These are phyloP conservation scores for Reticulitermes speratus DNA, from an alignment of 1,140 invertebrate genomes.

Conservation along the genomic window DNA sequence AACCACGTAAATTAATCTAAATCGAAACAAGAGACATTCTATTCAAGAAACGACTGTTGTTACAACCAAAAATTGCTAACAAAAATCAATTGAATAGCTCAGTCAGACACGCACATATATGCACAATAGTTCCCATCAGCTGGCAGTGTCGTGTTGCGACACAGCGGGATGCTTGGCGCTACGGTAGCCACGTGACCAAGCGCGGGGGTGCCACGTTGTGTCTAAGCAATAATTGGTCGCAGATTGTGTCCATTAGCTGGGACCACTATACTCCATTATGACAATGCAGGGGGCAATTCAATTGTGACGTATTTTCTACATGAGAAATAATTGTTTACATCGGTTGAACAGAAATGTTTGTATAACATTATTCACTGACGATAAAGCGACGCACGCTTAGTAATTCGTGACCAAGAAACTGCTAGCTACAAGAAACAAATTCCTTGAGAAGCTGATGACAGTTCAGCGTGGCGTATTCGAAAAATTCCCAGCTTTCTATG, in stretches of 20 bases:
- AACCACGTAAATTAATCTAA: no score
- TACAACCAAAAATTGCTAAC: not conserved
- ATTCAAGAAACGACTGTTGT: not conserved
- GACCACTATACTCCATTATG: not conserved
- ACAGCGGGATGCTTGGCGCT: conserved; percentile 15
- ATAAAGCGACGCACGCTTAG: not conserved
- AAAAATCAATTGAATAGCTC: not conserved
- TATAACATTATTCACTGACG: not conserved
- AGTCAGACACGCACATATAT: not conserved
- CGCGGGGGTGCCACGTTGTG: not conserved
- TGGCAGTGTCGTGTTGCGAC: not conserved
- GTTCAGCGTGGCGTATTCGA: no score
- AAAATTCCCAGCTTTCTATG: no score
- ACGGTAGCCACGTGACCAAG: not conserved
- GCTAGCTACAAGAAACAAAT: no score
- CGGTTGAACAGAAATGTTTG: not conserved
- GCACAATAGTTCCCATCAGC: not conserved
- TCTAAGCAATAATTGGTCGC: conserved; percentile 7
- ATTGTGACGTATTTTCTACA: not conserved
- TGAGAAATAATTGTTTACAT: not conserved
- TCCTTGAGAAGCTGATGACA: no score
- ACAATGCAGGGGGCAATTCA: not conserved
- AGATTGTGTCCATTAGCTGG: conserved; percentile 14
- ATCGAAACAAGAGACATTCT: no score
- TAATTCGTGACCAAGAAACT: not conserved